These are phyloP conservation scores for Tenthredo notha DNA, from an alignment of 2,888 invertebrate species.

Conservation along the genomic window DNA sequence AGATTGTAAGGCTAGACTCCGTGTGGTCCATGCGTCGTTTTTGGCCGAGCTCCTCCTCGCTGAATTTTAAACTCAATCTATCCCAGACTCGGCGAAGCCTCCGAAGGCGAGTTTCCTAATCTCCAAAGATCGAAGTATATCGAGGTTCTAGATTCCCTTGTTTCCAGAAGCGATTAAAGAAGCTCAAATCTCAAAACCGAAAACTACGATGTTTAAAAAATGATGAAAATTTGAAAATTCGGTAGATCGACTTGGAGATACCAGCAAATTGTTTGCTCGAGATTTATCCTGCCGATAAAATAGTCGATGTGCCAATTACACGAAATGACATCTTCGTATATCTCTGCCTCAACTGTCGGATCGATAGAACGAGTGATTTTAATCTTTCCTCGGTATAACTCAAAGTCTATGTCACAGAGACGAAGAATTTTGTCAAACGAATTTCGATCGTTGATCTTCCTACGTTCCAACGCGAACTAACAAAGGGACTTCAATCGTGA, in stretches of 20 bases:
- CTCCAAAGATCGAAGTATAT: slow-evolving; percentile 26
- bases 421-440: slow-evolving; percentile 42
- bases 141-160: not conserved
- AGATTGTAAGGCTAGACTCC: slow-evolving; percentile 44
- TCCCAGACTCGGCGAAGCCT: slow-evolving; percentile 7
- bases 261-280: slow-evolving; percentile 1
- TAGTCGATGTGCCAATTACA: slow-evolving; percentile 48
- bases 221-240: not conserved
- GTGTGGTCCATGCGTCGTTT: slow-evolving; percentile 5
- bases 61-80: slow-evolving; percentile 43
- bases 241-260: not conserved
- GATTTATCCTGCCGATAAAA: slow-evolving; percentile 9
- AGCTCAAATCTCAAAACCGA: not conserved
- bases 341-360: not conserved
- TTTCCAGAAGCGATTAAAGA: slow-evolving; percentile 4
- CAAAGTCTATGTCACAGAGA: slow-evolving; percentile 30
- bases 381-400: slow-evolving; percentile 15
- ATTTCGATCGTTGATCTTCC: slow-evolving; percentile 47
- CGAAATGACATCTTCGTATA: slow-evolving; percentile 37
- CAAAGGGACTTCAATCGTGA: slow-evolving; percentile 48
- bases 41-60: slow-evolving; percentile 12
- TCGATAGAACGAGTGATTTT: slow-evolving; percentile 1
- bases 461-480: slow-evolving; percentile 42
- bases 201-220: not conserved
- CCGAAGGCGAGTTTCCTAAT: not conserved